Percentiles rank a stretch among this genome's conserved stretches.
phyloP scores from a whole-genome alignment of 2,888 invertebrate genomes.

The Drepana falcataria region DNA sequence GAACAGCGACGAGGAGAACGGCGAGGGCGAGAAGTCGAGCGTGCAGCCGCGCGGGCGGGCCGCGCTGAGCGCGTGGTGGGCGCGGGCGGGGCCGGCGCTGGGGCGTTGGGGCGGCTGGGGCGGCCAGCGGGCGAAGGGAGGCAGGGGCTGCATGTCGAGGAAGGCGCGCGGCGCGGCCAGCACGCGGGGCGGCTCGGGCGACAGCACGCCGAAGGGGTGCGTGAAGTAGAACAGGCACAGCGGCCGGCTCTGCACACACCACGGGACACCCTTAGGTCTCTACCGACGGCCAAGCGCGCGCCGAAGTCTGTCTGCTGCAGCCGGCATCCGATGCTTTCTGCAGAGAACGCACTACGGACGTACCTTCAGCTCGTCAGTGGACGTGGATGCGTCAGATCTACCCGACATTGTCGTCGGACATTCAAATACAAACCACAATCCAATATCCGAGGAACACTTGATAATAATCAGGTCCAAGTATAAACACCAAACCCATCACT shows the following conservation, averaged over 20 bases:
- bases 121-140: slow-evolving; percentile 38
- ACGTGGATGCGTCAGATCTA: slow-evolving; percentile 67
- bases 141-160: slow-evolving; percentile 49
- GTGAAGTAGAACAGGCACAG: slow-evolving; percentile 78
- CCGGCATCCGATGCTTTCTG: too few species aligned
- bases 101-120: slow-evolving; percentile 9
- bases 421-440: not conserved
- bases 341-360: slow-evolving; percentile 3
- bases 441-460: not conserved
- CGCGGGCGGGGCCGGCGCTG: slow-evolving; percentile 22
- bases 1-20: slow-evolving; percentile 47
- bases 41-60: slow-evolving; percentile 25
- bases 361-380: slow-evolving; percentile 70
- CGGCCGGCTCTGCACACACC: slow-evolving; percentile 54
- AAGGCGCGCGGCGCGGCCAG: slow-evolving; percentile 42
- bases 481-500: not conserved
- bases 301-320: not conserved
- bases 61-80: slow-evolving; percentile 30
- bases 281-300: too few species aligned
- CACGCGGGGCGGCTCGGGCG: slow-evolving; percentile 61
- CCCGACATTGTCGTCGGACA: slow-evolving; percentile 33
- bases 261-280: not conserved
- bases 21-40: slow-evolving; percentile 27
- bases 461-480: not conserved
- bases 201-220: slow-evolving; percentile 76